A percentile compares a stretch with the other conserved stretches of the same genome.
Evolutionary conservation across 2,113 vertebrate species (phyloP).

Genomic region (Spilogale gracilis): DNA sequence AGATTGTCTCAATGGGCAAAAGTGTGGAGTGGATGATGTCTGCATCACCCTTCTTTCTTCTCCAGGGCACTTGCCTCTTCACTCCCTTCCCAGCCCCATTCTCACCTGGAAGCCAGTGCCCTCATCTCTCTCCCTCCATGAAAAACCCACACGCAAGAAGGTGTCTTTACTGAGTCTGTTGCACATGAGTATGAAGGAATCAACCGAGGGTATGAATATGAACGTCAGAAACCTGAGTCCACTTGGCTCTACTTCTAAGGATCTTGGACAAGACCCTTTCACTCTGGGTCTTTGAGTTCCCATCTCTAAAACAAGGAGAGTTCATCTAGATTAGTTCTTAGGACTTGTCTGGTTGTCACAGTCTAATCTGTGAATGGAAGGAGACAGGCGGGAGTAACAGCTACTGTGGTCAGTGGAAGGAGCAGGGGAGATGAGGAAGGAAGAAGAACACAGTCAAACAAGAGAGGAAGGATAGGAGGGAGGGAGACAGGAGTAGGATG

Average conservation of each 20-base stretch:
- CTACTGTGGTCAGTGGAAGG: not conserved
- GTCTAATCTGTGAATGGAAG: not conserved
- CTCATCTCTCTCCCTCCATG: not conserved
- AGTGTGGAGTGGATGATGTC: not conserved
- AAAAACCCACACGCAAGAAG: not conserved
- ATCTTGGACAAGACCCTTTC: not conserved
- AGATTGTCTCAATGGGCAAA: not conserved
- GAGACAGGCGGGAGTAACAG: not conserved
- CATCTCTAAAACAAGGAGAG: not conserved
- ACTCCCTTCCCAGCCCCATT: not conserved
- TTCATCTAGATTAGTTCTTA: not conserved
- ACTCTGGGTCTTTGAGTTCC: not conserved
- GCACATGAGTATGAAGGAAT: rapidly evolving
- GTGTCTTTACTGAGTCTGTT: not conserved
- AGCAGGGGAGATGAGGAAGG: too few species aligned
- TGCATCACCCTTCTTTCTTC: not conserved
- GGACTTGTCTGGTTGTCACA: not conserved
- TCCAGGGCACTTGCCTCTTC: not conserved
- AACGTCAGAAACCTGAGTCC: not conserved
- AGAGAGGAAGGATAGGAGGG: not conserved
- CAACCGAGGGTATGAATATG: rapidly evolving
- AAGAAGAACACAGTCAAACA: not conserved
- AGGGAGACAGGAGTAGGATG: not conserved
- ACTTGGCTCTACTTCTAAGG: not conserved
- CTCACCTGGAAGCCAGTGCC: not conserved